Conservation (phyloP, 2,888 invertebrate genomes). For the Phania funesta region DNA sequence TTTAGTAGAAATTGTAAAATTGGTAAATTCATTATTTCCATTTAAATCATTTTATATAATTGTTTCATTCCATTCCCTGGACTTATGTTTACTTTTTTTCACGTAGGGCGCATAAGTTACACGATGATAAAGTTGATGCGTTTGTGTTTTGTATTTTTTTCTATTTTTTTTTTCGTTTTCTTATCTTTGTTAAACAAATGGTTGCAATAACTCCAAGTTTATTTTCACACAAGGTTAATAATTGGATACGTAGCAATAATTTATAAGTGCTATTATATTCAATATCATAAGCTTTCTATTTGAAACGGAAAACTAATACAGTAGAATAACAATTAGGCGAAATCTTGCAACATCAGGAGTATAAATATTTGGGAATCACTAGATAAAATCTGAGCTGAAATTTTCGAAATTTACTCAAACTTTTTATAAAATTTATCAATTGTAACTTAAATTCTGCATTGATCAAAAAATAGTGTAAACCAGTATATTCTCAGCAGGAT, state of each 20-base stretch:
- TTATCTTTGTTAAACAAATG: background rate
- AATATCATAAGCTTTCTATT: background rate
- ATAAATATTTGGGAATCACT: too few species aligned
- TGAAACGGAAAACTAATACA: slow-evolving; percentile 7
- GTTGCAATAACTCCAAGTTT: slow-evolving; percentile 27
- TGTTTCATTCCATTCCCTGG: too few species aligned
- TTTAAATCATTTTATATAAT: too few species aligned
- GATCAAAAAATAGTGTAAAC: too few species aligned
- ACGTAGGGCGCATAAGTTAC: slow-evolving; percentile 1
- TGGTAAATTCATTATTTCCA: too few species aligned
- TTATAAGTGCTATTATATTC: background rate
- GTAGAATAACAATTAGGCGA: background rate
- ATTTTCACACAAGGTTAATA: slow-evolving; percentile 40
- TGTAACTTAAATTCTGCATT: too few species aligned
- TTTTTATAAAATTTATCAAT: too few species aligned
- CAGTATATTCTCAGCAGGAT: too few species aligned
- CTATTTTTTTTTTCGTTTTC: background rate
- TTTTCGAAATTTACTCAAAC: too few species aligned
- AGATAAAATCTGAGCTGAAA: too few species aligned
- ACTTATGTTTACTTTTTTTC: background rate
- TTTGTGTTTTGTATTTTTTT: slow-evolving; percentile 9
- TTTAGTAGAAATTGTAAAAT: too few species aligned
- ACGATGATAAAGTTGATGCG: slow-evolving; percentile 12
- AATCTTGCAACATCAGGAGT: background rate
- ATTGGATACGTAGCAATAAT: slow-evolving; percentile 10